Evolutionary conservation across 2,888 invertebrate genomes (phyloP).

Genomic region (Drosophila planitibia): DNA sequence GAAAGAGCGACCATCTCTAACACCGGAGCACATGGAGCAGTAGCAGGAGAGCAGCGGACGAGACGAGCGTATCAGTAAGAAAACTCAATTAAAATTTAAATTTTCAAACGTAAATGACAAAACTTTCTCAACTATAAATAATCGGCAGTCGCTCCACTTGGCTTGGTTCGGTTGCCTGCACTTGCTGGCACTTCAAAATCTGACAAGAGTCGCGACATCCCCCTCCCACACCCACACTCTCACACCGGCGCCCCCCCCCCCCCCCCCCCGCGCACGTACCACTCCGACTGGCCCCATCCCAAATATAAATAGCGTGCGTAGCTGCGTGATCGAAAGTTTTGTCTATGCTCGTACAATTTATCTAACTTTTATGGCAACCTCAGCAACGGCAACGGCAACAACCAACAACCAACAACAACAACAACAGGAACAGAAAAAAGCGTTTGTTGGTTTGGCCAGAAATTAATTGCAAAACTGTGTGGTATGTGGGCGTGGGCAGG

Average conservation of each 20-base stretch:
- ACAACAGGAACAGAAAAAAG: conserved; percentile 16
- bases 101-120: conserved; percentile 82
- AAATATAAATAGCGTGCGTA: conserved; percentile 66
- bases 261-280: too few relatives aligned
- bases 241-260: neutral
- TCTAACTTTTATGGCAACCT: conserved; percentile 79
- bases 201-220: conserved; percentile 59
- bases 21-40: conserved; percentile 1
- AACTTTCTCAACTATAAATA: conserved; percentile 82
- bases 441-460: conserved; percentile 68
- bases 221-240: conserved; percentile 5
- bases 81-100: conserved; percentile 82
- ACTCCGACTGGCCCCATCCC: neutral
- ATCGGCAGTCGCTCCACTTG: conserved; percentile 72
- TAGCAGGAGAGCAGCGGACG: neutral
- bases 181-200: conserved; percentile 69
- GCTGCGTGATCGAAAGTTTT: conserved; percentile 78
- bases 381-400: conserved; percentile 51
- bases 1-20: conserved; percentile 10
- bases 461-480: conserved; percentile 80
- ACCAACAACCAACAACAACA: neutral
- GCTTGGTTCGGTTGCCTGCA: conserved; percentile 48
- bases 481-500: conserved; percentile 40
- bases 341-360: conserved; percentile 76
- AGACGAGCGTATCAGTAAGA: conserved; percentile 48